Percentiles rank a stretch among this genome's conserved stretches.
Evolutionary conservation across 1,140 invertebrate genomes (phyloP).

Genomic region (Zaprionus vittiger): DNA sequence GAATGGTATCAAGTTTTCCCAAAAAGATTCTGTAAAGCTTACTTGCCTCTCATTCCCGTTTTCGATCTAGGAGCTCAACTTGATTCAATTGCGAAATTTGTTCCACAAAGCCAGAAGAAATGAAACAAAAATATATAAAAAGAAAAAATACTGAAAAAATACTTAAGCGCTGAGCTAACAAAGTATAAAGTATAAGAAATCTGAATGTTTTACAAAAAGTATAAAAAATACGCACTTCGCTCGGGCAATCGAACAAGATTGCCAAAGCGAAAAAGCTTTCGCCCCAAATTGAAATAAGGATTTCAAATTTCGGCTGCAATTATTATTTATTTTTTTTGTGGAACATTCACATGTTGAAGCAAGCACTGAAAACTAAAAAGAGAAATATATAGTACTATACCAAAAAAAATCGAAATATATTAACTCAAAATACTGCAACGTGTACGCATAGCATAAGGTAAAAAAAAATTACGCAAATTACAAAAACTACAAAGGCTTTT

Average conservation of each 20-base stretch:
- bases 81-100: conserved; percentile 84
- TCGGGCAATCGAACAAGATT: conserved; percentile 54
- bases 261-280: conserved; percentile 67
- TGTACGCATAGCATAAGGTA: conserved; percentile 51
- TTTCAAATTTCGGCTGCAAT: conserved; percentile 68
- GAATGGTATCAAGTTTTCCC: conserved; percentile 84
- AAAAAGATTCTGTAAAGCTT: conserved; percentile 84
- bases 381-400: conserved; percentile 43
- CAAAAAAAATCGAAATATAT: conserved; percentile 42
- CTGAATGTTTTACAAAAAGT: conserved; percentile 83
- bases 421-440: conserved; percentile 45
- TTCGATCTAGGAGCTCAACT: conserved; percentile 84
- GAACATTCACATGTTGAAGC: conserved; percentile 84
- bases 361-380: conserved; percentile 77
- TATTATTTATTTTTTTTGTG: conserved; percentile 76
- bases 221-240: conserved; percentile 57
- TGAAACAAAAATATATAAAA: conserved; percentile 13
- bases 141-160: conserved; percentile 32
- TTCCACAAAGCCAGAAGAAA: conserved; percentile 77
- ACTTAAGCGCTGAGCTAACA: conserved; percentile 46
- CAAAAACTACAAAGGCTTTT: conserved; percentile 21
- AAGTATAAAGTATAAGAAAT: conserved; percentile 34
- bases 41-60: conserved; percentile 84
- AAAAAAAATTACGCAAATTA: conserved; percentile 4
- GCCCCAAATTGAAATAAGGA: conserved; percentile 71